Evolutionary conservation across 2,888 invertebrate genomes (phyloP).

Genomic region (Cataglyphis livida): DNA sequence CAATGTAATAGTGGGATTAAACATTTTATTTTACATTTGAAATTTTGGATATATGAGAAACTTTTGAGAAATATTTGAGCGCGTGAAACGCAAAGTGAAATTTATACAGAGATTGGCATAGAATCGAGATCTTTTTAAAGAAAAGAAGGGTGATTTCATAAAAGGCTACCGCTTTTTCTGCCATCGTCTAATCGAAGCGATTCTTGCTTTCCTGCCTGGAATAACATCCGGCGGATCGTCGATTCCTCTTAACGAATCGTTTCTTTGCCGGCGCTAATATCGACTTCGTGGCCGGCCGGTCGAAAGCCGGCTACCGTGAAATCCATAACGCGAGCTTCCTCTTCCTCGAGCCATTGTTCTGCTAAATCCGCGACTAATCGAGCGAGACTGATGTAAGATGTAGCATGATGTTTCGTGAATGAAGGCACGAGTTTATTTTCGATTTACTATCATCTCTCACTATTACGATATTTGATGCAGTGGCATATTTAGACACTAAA

Average conservation of each 20-base stretch:
- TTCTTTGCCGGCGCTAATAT: conserved; percentile 45
- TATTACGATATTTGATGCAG: conserved; percentile 20
- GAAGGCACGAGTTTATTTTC: conserved; percentile 46
- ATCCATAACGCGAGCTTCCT: conserved; percentile 69
- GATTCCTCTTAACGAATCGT: conserved; percentile 38
- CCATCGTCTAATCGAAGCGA: conserved; percentile 50
- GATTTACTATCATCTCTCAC: conserved; percentile 22
- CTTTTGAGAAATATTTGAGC: background rate
- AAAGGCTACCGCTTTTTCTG: conserved; percentile 45
- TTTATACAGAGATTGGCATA: background rate
- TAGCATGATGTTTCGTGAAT: conserved; percentile 60
- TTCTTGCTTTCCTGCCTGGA: conserved; percentile 29
- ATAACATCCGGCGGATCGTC: conserved; percentile 47
- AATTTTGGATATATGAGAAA: background rate
- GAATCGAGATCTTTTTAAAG: background rate
- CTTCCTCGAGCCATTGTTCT: conserved; percentile 72
- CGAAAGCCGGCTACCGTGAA: conserved; percentile 66
- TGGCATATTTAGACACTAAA: background rate
- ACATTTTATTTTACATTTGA: background rate
- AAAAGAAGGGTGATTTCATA: conserved; percentile 1
- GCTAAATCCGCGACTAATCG: conserved; percentile 67
- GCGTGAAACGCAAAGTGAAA: background rate
- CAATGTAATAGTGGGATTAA: background rate
- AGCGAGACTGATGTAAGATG: conserved; percentile 65
- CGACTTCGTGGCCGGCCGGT: conserved; percentile 40